phyloP scores from a whole-genome alignment of 2,797 vertebrate genomes.

The Borostomias antarcticus region DNA sequence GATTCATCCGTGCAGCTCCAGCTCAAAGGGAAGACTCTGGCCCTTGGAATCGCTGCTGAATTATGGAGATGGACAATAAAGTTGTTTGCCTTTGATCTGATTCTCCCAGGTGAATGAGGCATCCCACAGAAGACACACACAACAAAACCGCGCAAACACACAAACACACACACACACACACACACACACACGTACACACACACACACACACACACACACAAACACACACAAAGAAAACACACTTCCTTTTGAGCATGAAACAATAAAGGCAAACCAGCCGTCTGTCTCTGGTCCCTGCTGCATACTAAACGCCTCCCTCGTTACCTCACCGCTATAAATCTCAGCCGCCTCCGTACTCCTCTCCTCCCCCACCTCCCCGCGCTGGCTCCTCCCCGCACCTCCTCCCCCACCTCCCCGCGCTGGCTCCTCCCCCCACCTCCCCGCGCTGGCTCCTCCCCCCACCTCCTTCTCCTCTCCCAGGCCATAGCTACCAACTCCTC shows the following conservation, averaged over 20 bases:
- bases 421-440: not conserved
- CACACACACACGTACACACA: not conserved
- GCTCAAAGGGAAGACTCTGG: slow-evolving; percentile 77
- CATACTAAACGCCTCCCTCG: not conserved
- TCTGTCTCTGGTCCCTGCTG: not conserved
- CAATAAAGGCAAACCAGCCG: not conserved
- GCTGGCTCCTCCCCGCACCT: not conserved
- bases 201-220: not conserved
- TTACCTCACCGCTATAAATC: not conserved
- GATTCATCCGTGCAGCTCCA: slow-evolving; percentile 75
- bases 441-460: too few species aligned
- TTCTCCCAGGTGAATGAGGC: slow-evolving; percentile 61
- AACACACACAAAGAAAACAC: slow-evolving; percentile 21
- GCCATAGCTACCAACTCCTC: not conserved
- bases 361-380: not conserved
- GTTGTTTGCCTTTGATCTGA: slow-evolving; percentile 80
- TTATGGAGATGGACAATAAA: slow-evolving; percentile 79
- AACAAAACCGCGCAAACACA: too few species aligned
- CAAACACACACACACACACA: not conserved
- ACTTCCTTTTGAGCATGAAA: not conserved
- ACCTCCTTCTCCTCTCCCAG: not conserved
- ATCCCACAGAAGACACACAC: not conserved
- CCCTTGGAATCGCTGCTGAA: slow-evolving; percentile 78
- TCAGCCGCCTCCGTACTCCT: not conserved
- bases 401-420: too few species aligned